Base-by-base conservation (phyloP, 2,888 invertebrate species). In the Aleiodes alternator region DNA sequence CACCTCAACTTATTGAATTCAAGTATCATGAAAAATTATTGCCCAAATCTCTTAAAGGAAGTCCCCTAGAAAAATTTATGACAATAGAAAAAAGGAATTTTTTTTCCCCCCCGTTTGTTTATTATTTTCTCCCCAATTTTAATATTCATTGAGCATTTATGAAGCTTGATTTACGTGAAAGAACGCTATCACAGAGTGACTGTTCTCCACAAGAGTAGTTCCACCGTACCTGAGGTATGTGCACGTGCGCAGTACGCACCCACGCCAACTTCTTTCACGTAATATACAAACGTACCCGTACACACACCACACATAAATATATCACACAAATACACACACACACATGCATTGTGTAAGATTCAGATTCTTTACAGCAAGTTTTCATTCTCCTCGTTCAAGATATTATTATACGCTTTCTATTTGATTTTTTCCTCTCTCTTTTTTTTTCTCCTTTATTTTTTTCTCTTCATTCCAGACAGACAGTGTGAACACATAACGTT, bases 191-290 rank as follows among this genome's bases (percentile, higher is more conserved):
- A 55, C 55, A 23, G 23, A 56, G 38, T 51, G 69, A 75, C 74
- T 70, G 64, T 69, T 75, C 69, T 75, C 69, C 70, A 75, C 64
- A 48, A 70, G 51, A 70, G 51, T 59, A 70, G 51, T 59, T 59
- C 29, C 81, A 34, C 34, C 34, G 59, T 59, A 34, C 9, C 23
- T 64, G 48, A 64, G 64, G 64, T 76, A 69, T 69, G 75, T 77
- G 78, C 76, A 76, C 78, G 80, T 71, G 75, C 81, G 79, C 83
- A 80, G 69, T 75, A 70, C 74, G 61, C 74, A 75, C 74, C 74
- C 69, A 75, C 74, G 74, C 74, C 14, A 75, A 53, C 61, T 70
- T 75, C 70, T 75, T 61, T 75, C 74, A 75, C 74, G 74, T 75
- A 75, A 48, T 38, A 59, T 73, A 69, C 51, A 75, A 55, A 48